Base-by-base conservation (phyloP, 2,113 vertebrate species). In the Polypterus senegalus region DNA sequence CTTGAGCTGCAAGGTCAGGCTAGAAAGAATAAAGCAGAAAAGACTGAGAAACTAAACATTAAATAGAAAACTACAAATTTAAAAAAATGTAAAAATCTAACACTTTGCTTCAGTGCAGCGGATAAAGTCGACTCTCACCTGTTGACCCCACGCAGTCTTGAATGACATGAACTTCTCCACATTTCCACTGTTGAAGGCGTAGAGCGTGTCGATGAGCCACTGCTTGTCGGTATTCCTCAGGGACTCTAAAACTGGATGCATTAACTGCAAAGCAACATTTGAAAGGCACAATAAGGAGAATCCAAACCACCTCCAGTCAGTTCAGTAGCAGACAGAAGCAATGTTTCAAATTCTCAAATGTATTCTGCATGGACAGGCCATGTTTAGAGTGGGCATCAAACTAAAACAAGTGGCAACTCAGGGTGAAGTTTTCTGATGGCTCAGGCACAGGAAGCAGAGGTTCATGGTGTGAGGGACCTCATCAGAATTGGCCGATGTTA, bases 181-280 rank as follows among this genome's bases (percentile, higher is more conserved):
- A 0, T 97, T 94, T 0, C 96, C 95, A 0, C 89, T 91, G 61
- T 99, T 99, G 77, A 99, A 99, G 72, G 95, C 93, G 1, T 89
- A 97, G 0, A 99, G 86, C 0, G 94, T 98, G 70, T 99, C 95
- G 0, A 99, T 96, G 60, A 99, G 87, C 96, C 96, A 99, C 77
- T 97, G 93, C 43, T 95, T 87, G 69, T 98, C 96, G 0, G 95
- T 97, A 81, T 68, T 89, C 61, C 92, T 84, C 76, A 99, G 79
- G 0, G 94, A 89, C 76, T 98, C 91, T 83, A 99, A 80, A 5
- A 99, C 91, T 0, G 96, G 95, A 75, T 99, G 95, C 95, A 97
- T 97, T 67, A 99, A 87, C 96, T 99, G 74, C 57, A 69, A 57
- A 60, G 46, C 66, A 60, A 9, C n/a, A 65, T 52, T 27, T 46